Base-by-base conservation (phyloP, 2,113 vertebrate species). In the Charina bottae region DNA sequence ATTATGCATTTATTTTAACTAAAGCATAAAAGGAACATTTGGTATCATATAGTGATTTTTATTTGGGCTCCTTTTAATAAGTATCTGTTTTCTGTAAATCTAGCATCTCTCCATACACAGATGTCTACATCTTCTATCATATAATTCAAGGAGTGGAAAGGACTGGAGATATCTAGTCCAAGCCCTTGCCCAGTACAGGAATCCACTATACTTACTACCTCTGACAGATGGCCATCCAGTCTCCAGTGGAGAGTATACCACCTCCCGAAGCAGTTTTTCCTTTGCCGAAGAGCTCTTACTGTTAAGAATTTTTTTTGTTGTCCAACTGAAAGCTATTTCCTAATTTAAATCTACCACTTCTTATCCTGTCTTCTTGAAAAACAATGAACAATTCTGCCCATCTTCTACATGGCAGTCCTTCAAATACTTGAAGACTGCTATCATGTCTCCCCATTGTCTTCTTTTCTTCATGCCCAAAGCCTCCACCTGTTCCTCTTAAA, bases 1-100 rank as follows among this genome's bases (percentile, higher is more conserved):
- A 78, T 94, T 68, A 90, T 83, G 89, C 53, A 92, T 89, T 94
- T 90, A 62, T 90, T 94, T 84, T 9, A 90, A 88, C 87, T 90
- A 90, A 95, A 89, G 54, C 54, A 72, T 87, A 23, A 37, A 91
- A 46, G 93, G 85, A 88, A 93, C 58, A 28, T 62, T 93, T 93
- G 58, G 86, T 21, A 56, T 90, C 3, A 0, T 56, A 92, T 72
- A 13, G 46, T 0, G 53, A 60, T 60, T 60, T 92, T 87, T 62
- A 87, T 89, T 46, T 89, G 42, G 28, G 23, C 9, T 33, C n/a
- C 33, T 88, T 62, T 88, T 49, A 88, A 13, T 33, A 33, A 89
- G 49, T 55, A 72, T 54, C n/a, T 53, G 13, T 72, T 53, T 84
- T 64, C 83, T 26, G 19, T 11, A 54, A 89, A 90, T 83, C 23